A percentile compares a stretch with the other conserved stretches of the same genome.
These are phyloP conservation scores for Epistrophe eligans DNA, from an alignment of 2,888 invertebrate genomes.

Conservation along the genomic window DNA sequence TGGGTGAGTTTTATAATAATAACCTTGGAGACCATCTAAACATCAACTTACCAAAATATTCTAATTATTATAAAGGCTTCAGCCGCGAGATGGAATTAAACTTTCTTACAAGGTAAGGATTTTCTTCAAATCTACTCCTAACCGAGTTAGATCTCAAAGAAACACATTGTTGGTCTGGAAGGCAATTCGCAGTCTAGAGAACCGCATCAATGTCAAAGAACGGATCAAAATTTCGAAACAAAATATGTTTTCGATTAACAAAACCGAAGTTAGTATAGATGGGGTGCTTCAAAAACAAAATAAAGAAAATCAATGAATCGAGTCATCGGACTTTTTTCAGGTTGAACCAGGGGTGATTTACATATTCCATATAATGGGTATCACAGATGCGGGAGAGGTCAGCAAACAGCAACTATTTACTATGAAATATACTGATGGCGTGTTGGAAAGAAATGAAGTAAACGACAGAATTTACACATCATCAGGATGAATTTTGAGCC, in stretches of 20 bases:
- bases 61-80: slow-evolving; percentile 60
- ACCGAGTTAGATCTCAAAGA: slow-evolving; percentile 75
- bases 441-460: slow-evolving; percentile 75
- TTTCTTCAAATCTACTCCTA: slow-evolving; percentile 77
- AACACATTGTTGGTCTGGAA: slow-evolving; percentile 78
- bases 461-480: background rate
- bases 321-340: slow-evolving; percentile 64
- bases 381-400: slow-evolving; percentile 77
- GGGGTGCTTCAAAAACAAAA: background rate
- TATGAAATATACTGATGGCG: slow-evolving; percentile 76
- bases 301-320: slow-evolving; percentile 60
- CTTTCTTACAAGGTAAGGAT: slow-evolving; percentile 78
- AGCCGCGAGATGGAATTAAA: slow-evolving; percentile 78
- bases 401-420: slow-evolving; percentile 77
- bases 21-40: slow-evolving; percentile 32
- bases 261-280: slow-evolving; percentile 60
- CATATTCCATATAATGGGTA: slow-evolving; percentile 78
- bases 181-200: slow-evolving; percentile 77
- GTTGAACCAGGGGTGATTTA: slow-evolving; percentile 77
- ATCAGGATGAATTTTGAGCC: background rate
- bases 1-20: slow-evolving; percentile 52
- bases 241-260: slow-evolving; percentile 77
- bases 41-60: background rate
- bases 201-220: slow-evolving; percentile 77
- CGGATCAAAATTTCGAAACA: slow-evolving; percentile 76